Base-by-base conservation (phyloP, 2,113 vertebrate genomes). In the Bostrychus sinensis region DNA sequence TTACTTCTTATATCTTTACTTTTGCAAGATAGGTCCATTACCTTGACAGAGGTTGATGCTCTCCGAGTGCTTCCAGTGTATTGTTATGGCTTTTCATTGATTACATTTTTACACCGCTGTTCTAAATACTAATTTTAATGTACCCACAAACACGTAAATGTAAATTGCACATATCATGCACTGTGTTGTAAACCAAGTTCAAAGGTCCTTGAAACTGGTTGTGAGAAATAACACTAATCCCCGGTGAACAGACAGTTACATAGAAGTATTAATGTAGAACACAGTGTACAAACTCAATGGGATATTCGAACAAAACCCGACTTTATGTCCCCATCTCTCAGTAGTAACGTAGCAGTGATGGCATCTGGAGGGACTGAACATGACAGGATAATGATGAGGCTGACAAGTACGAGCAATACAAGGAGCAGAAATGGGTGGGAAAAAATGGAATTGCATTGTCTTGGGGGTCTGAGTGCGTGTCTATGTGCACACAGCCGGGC, bases 341-440 rank as follows among this genome's bases (percentile, higher is more conserved):
- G 59, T 25, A 57, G 66, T 77, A 68, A 80, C 83, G 84, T 84
- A 46, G 34, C 51, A 39, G 56, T 37, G 34, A 86, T 83, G 70
- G 66, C 66, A 63, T 51, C 43, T 81, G 51, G 65, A 77, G 76
- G 73, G 38, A 51, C 46, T 41, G 39, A 50, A 59, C 48, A 63
- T 81, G 82, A 86, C 80, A 75, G 56, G 75, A 71, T 87, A 87
- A 88, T 89, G 78, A 86, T 51, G 51, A 54, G 68, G 67, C 70
- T 82, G 75, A 82, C 71, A 84, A 76, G 61, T 59, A 56, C 45
- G 74, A 78, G 72, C 70, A 61, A 48, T 56, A 72, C 60, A 69
- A 75, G 26, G 65, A 69, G 59, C 45, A 62, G 25, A 70, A 65
- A 70, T 58, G 56, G 23, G 10, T 41, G 37, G 14, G 12, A 48